Percentiles rank a stretch among this genome's conserved stretches.
phyloP scores from a whole-genome alignment of 2,797 vertebrate genomes.

The Ctenopoma multispine region DNA sequence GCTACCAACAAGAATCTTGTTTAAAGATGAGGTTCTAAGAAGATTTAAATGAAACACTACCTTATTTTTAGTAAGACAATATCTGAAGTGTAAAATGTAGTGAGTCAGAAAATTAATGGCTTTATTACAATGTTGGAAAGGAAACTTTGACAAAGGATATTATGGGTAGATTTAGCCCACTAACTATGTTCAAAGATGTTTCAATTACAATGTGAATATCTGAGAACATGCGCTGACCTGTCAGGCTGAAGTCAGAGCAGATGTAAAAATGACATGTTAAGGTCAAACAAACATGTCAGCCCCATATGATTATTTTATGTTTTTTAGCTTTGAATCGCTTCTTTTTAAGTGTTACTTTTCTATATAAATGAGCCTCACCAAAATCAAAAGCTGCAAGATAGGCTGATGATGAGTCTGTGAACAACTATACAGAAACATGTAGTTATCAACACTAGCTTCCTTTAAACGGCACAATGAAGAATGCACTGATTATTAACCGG shows the following conservation, averaged over 20 bases:
- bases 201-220: slow-evolving; percentile 41
- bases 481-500: background rate
- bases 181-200: slow-evolving; percentile 36
- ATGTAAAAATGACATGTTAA: slow-evolving; percentile 26
- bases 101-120: background rate
- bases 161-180: no score
- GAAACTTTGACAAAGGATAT: background rate
- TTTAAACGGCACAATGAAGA: background rate
- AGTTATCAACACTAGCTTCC: background rate
- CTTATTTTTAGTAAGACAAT: background rate
- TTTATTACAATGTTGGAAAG: background rate
- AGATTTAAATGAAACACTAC: background rate
- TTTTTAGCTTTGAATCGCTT: background rate
- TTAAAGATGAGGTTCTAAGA: background rate
- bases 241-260: slow-evolving; percentile 34
- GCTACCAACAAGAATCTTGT: background rate
- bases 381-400: slow-evolving; percentile 19
- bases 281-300: background rate
- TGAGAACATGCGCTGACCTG: slow-evolving; percentile 47
- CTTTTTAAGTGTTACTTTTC: slow-evolving; percentile 17
- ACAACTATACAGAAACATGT: slow-evolving; percentile 2
- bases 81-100: background rate
- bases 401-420: background rate
- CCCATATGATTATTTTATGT: slow-evolving; percentile 1
- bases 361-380: background rate